phyloP scores from a whole-genome alignment of 2,888 invertebrate genomes.

The Chalcosyrphus nemorum region DNA sequence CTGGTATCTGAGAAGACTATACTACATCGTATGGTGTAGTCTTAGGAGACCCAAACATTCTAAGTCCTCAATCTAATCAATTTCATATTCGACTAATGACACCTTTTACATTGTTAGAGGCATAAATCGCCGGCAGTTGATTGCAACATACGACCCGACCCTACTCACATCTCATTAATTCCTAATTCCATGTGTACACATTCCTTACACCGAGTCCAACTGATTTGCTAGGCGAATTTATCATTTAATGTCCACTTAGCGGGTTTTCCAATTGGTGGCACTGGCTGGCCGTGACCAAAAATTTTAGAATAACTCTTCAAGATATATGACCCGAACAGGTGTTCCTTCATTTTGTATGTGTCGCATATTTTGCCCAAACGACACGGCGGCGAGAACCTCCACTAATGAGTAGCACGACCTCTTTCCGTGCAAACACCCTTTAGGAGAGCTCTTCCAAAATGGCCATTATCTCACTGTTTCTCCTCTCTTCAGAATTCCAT shows the following conservation, averaged over 20 bases:
- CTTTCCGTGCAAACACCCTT: conserved; percentile 4
- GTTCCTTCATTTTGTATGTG: conserved; percentile 76
- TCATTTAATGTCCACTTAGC: conserved; percentile 71
- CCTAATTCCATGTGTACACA: conserved; percentile 15
- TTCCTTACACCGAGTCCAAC: neutral
- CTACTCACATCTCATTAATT: conserved; percentile 41
- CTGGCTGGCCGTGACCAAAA: conserved; percentile 75
- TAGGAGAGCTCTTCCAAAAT: conserved; percentile 50
- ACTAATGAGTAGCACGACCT: conserved; percentile 69
- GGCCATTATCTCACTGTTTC: conserved; percentile 63
- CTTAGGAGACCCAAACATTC: too few relatives aligned
- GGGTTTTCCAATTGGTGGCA: conserved; percentile 49
- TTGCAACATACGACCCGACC: too few relatives aligned
- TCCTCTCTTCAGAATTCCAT: conserved; percentile 15
- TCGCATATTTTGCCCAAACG: conserved; percentile 59
- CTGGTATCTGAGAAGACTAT: too few relatives aligned
- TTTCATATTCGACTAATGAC: too few relatives aligned
- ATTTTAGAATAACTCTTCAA: conserved; percentile 82
- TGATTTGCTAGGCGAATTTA: conserved; percentile 53
- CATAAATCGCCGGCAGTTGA: too few relatives aligned
- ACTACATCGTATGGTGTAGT: too few relatives aligned
- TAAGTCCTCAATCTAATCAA: too few relatives aligned
- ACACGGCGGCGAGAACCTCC: conserved; percentile 35
- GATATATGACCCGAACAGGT: conserved; percentile 82
- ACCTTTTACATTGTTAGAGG: too few relatives aligned